Evolutionary conservation across 2,113 vertebrate genomes (phyloP), one percentile per base, ranked within the genome.

Genomic region (Scomber japonicus): DNA sequence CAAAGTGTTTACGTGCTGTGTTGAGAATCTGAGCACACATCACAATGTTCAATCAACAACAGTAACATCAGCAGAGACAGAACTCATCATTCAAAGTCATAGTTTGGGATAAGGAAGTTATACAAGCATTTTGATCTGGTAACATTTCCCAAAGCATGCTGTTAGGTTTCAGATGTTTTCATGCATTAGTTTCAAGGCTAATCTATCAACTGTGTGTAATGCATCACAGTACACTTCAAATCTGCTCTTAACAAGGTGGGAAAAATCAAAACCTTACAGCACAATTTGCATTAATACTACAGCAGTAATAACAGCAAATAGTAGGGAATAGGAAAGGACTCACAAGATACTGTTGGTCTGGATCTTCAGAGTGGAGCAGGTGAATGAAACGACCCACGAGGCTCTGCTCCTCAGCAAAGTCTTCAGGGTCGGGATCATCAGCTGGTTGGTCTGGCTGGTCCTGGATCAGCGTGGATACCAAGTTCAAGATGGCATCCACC

Each of bases 321-420:
- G 17, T 21, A 12, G 21, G 21, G 21, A 21, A 21, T 21, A 21
- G 0, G 0, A 31, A 0, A 67, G 16, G 8, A 86, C 90, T 66
- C 24, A 99, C 98, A 93, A 99, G 91, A 76, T 99, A 99, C 90
- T 99, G 98, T 27, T 99, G 98, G 87, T 99, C 97, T 0, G 97
- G 97, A 81, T 99, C 97, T 21, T 99, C 98, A 2, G 98, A 99
- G 51, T 92, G 95, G 13, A 99, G 91, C 16, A 99, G 96, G 74
- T 99, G 98, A 88, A 99, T 99, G 88, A 99, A 98, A 31, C 98
- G 94, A 48, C 98, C 98, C 78, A 99, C 98, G 21, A 99, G 97
- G 78, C 98, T 97, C 88, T 99, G 98, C 84, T 99, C 98, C 79
- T 99, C 98, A 15, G 97, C 96, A 93, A 99, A 99, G 90, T 99